Percentiles rank a stretch among this genome's conserved stretches.
These are phyloP conservation scores for Apistogramma diplotaenia DNA, from an alignment of 2,113 vertebrate species.

Conservation along the genomic window DNA sequence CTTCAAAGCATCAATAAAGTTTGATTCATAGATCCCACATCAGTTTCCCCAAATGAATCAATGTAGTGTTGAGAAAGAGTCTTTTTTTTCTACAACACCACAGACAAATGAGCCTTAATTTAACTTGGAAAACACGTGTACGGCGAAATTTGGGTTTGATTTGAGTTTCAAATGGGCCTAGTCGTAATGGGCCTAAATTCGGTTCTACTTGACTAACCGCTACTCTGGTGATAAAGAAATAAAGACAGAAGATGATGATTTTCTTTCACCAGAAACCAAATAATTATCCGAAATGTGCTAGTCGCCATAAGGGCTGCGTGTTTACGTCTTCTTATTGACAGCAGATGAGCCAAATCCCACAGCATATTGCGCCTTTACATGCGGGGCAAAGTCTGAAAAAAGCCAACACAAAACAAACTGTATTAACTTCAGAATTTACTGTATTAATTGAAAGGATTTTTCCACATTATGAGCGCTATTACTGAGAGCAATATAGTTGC, in stretches of 20 bases:
- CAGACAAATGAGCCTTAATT: constrained; percentile 42
- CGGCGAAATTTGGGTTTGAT: background rate
- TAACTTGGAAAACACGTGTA: constrained; percentile 9
- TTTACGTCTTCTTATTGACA: constrained; percentile 24
- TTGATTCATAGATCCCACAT: constrained; percentile 60
- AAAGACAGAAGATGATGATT: background rate
- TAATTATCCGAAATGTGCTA: constrained; percentile 13
- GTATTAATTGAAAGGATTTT: constrained; percentile 69
- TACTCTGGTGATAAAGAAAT: constrained; percentile 3
- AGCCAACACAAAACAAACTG: constrained; percentile 18
- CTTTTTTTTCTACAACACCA: constrained; percentile 7
- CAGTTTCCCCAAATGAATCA: constrained; percentile 38
- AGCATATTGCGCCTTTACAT: background rate
- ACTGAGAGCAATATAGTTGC: constrained; percentile 62
- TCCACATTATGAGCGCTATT: constrained; percentile 57
- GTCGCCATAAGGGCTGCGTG: background rate
- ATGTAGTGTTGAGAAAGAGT: constrained; percentile 40
- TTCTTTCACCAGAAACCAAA: constrained; percentile 14
- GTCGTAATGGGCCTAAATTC: background rate
- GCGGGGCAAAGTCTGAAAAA: constrained; percentile 3
- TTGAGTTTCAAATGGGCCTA: background rate
- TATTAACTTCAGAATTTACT: constrained; percentile 57
- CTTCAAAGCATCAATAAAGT: constrained; percentile 61
- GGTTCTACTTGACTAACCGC: background rate
- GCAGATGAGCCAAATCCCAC: constrained; percentile 22